phyloP scores from a whole-genome alignment of 2,888 invertebrate species.

The Rhagophthalmus giganteus region DNA sequence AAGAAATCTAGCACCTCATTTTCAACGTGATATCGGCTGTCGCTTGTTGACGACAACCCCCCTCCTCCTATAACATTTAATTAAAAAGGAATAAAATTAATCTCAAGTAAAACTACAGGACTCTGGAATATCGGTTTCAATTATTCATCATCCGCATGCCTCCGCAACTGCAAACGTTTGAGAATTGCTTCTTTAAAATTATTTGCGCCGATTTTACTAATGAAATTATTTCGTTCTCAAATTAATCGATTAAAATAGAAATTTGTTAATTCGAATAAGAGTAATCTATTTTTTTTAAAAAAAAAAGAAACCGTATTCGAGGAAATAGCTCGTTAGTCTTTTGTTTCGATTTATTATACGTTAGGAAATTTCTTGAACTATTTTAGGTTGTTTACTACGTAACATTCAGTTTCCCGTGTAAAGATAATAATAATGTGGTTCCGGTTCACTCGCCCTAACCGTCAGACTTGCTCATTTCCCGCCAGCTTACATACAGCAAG shows the following conservation, averaged over 20 bases:
- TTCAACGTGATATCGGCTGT: too few relatives aligned
- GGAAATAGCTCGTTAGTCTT: background rate
- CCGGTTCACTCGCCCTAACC: conserved; percentile 40
- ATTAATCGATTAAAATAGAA: background rate
- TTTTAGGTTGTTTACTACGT: background rate
- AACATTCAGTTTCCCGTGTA: conserved; percentile 26
- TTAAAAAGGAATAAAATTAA: too few relatives aligned
- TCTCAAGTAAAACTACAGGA: too few relatives aligned
- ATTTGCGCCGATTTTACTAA: background rate
- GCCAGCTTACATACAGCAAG: conserved; percentile 39
- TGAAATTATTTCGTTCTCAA: background rate
- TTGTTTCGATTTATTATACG: background rate
- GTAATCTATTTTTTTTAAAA: too few relatives aligned
- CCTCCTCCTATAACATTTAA: too few relatives aligned
- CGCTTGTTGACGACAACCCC: too few relatives aligned
- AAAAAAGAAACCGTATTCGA: too few relatives aligned
- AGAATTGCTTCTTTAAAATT: background rate
- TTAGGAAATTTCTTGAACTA: background rate
- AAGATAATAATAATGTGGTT: conserved; percentile 34
- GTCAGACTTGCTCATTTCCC: conserved; percentile 40
- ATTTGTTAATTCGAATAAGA: too few relatives aligned
- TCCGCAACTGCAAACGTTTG: too few relatives aligned
- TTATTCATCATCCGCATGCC: too few relatives aligned
- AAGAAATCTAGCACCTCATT: too few relatives aligned
- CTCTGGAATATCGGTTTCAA: too few relatives aligned